Conservation (phyloP, 1,140 invertebrate genomes). For the Neotoxoptera formosana region DNA sequence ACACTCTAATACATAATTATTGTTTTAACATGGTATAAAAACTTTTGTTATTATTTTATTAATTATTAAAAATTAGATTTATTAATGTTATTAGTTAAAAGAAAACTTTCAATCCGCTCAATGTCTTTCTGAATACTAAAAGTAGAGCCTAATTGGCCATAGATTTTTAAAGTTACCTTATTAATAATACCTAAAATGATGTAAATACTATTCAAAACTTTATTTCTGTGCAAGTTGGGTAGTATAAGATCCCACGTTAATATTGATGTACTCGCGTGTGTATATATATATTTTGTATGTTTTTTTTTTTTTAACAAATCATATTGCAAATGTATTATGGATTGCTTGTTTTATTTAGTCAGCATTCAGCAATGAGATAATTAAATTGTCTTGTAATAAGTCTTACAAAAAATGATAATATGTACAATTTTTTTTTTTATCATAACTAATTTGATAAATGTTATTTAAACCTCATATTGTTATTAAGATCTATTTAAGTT, state of each 20-base stretch:
- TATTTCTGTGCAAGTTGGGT: not conserved
- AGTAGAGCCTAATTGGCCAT: not conserved
- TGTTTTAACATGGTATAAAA: conserved; percentile 19
- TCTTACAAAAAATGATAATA: not conserved
- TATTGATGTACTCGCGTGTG: not conserved
- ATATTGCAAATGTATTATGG: not conserved
- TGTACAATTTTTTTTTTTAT: not conserved
- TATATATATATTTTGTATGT: not conserved
- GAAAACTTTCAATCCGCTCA: not conserved
- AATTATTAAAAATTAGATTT: not conserved
- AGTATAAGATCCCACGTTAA: not conserved
- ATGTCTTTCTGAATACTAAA: conserved; percentile 17
- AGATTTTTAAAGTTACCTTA: conserved; percentile 32
- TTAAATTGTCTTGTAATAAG: not conserved
- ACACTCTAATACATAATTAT: not conserved
- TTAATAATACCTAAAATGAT: not conserved
- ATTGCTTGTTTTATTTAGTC: conserved; percentile 30
- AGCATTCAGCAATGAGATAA: not conserved
- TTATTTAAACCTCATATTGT: conserved; percentile 43
- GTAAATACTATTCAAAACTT: not conserved
- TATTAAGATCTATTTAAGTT: conserved; percentile 31
- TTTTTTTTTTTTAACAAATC: not conserved
- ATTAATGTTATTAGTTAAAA: not conserved
- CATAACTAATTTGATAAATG: conserved; percentile 10
- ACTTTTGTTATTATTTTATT: conserved; percentile 35